Evolutionary conservation across 30 jellyfish, hydroid and myxozoan species (phyloP).

Genomic region (Aurelia aurita): DNA sequence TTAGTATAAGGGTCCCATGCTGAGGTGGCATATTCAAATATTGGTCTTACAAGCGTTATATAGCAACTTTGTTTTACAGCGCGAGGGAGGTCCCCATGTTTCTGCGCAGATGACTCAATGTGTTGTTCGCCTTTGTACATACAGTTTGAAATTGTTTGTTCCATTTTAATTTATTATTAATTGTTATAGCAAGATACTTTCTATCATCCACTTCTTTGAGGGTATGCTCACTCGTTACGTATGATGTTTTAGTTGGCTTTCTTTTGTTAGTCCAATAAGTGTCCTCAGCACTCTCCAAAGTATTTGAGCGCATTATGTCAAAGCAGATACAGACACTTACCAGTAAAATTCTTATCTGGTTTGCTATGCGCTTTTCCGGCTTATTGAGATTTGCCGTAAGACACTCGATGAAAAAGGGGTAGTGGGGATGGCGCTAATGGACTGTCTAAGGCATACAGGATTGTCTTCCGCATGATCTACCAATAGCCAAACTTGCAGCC

Average conservation of each 20-base stretch:
- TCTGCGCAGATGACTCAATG: slow-evolving; percentile 30
- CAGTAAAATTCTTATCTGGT: too few species aligned
- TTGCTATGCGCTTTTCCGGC: too few species aligned
- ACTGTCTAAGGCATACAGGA: too few species aligned
- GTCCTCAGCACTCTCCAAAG: too few species aligned
- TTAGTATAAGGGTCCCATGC: slow-evolving; percentile 28
- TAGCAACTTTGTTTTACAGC: slow-evolving; percentile 7
- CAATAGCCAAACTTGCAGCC: too few species aligned
- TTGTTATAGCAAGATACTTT: slow-evolving; percentile 20
- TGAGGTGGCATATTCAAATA: slow-evolving; percentile 3
- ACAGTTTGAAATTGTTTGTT: slow-evolving; percentile 25
- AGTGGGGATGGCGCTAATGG: too few species aligned
- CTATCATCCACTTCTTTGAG: slow-evolving; percentile 16
- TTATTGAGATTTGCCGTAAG: too few species aligned
- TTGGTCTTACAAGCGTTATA: background rate
- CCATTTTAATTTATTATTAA: slow-evolving; percentile 14
- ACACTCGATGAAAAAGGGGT: too few species aligned
- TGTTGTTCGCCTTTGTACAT: slow-evolving; percentile 48
- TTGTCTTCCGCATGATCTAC: too few species aligned
- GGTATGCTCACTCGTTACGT: slow-evolving; percentile 29
- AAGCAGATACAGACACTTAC: too few species aligned
- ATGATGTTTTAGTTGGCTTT: slow-evolving; percentile 12
- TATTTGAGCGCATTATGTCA: too few species aligned
- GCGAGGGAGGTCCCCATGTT: slow-evolving; percentile 42
- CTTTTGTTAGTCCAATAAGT: slow-evolving; percentile 10